Conservation (phyloP, 2,888 invertebrate genomes). For the Lasioglossum figueresi region DNA sequence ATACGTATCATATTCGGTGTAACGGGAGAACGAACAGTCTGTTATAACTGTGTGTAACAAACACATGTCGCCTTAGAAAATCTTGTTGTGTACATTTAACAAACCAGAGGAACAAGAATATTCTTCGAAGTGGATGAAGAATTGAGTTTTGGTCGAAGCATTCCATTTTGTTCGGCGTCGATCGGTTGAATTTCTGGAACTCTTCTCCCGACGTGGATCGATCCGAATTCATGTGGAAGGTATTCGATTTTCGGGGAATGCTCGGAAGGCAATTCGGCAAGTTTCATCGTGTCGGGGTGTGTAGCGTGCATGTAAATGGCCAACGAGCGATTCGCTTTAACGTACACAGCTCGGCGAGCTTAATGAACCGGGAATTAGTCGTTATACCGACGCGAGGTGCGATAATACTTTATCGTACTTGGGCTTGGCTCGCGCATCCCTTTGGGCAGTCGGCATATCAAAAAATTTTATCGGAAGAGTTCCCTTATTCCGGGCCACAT, state of each 20-base stretch:
- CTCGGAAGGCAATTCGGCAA: not conserved
- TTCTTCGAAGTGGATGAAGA: not conserved
- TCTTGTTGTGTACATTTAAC: not conserved
- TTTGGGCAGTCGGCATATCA: not conserved
- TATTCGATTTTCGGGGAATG: not conserved
- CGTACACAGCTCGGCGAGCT: conserved; percentile 1
- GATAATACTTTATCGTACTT: not conserved
- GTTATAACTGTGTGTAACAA: too few relatives aligned
- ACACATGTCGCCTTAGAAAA: too few relatives aligned
- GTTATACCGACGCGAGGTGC: not conserved
- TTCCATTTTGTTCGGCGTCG: not conserved
- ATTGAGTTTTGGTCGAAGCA: not conserved
- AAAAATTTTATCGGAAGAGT: not conserved
- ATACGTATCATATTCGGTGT: too few relatives aligned
- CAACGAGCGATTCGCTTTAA: not conserved
- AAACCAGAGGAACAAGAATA: not conserved
- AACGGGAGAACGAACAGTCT: too few relatives aligned
- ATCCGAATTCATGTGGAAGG: not conserved
- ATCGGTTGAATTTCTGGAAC: not conserved
- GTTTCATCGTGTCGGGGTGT: not conserved
- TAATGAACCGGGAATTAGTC: not conserved
- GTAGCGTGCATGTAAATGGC: not conserved
- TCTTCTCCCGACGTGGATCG: not conserved
- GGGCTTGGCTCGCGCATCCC: not conserved
- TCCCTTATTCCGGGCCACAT: not conserved